These are phyloP conservation scores for Epistrophe eligans DNA, from an alignment of 2,888 invertebrate genomes.

Conservation along the genomic window DNA sequence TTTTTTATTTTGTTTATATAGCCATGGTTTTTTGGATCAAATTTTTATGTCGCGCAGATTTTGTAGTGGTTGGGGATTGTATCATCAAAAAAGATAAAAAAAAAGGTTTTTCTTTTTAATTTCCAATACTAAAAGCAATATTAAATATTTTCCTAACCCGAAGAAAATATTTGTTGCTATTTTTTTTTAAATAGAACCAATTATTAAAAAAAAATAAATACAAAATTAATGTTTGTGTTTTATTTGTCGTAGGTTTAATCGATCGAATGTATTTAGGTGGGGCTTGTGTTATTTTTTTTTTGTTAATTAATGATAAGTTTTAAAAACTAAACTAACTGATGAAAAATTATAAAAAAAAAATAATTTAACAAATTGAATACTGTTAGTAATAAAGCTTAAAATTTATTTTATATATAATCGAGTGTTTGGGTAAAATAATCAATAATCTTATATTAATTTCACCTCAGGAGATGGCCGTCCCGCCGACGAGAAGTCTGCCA, in stretches of 20 bases:
- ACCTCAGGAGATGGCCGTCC: conserved; percentile 95
- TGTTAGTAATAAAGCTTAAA: no score
- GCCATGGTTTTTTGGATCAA: conserved; percentile 50
- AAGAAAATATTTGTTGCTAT: conserved; percentile 51
- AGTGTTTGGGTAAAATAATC: not conserved
- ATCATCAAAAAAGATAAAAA: conserved; percentile 61
- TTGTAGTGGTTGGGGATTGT: conserved; percentile 60
- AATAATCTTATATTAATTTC: conserved; percentile 55
- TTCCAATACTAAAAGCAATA: conserved; percentile 39
- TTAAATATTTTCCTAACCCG: conserved; percentile 44
- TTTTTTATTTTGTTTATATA: conserved; percentile 29
- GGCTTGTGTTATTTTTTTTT: not conserved
- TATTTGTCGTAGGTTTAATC: not conserved
- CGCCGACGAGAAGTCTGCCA: conserved; percentile 95
- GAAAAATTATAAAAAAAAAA: no score
- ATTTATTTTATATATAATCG: not conserved
- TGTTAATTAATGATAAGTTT: not conserved
- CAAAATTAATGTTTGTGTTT: conserved; percentile 1
- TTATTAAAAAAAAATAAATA: conserved; percentile 20
- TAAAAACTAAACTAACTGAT: not conserved
- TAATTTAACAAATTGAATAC: no score
- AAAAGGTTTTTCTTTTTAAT: conserved; percentile 37
- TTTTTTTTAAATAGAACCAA: conserved; percentile 44
- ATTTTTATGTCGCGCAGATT: conserved; percentile 60
- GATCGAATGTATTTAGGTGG: not conserved